Evolutionary conservation across 1,140 invertebrate genomes (phyloP), one percentile per base, ranked within the genome.

Genomic region (Bombus picipes): DNA sequence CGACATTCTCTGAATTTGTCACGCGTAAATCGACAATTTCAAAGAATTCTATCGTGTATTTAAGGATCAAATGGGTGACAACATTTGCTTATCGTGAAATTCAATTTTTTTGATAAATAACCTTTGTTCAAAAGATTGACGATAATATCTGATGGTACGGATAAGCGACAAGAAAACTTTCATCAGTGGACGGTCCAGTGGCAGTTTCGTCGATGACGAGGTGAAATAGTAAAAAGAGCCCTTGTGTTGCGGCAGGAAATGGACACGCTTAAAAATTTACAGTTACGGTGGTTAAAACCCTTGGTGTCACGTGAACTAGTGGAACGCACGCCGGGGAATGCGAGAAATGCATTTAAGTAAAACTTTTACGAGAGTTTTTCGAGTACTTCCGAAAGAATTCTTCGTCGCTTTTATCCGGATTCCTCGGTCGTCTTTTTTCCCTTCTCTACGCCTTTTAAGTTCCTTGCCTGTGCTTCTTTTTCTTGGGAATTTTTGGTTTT

Each of bases 341-440:
- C 82, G 65, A 83, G 76, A 83, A 83, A 83, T 75, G 82, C 62
- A 47, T 83, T 83, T 78, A 78, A 78, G 74, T 83, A 83, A 83
- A 83, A 83, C 74, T 83, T 83, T 83, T 32, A 78, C 43, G 74
- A 78, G 82, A 78, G 62, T 83, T 83, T 70, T 83, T 77, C 73
- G 43, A 83, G 65, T 65, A 78, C 74, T 83, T 78, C 22, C 43
- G n/a, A 34, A 39, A n/a, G 74, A 78, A 78, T 53, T 83, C 37
- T 75, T 65, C 41, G 37, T 43, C 25, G 80, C 71, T 78, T 83
- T 78, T 70, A 76, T 59, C 76, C 47, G 65, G 41, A 83, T 83
- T 78, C 75, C 73, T 76, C 32, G 22, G 37, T 34, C 12, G 15
- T 28, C 25, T 3, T 28, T n/a, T 28, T 28, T 53, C 4, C 22